Evolutionary conservation across 1,140 invertebrate genomes (phyloP), one percentile per base, ranked within the genome.

Genomic region (Diabrotica undecimpunctata): DNA sequence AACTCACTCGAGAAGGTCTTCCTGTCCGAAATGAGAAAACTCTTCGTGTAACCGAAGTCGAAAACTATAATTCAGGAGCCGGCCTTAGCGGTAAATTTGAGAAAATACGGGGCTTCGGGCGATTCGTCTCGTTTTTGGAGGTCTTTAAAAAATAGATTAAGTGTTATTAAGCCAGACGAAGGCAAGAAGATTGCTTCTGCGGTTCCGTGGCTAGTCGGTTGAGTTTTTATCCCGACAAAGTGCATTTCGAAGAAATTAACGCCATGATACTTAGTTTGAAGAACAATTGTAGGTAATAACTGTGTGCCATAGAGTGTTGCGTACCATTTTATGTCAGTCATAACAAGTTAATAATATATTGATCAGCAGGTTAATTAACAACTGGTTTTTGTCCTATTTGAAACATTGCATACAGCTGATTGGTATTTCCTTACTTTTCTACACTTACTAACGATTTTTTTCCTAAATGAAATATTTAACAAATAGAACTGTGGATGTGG

Each of bases 131-230:
- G 41, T 46, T 46, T 46, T 46, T 46, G 41, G 41, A 46, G 6
- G 41, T 46, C 41, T 46, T 46, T 46, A 46, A 46, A 46, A 46
- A 46, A 46, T 46, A 46, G 41, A 46, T 46, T 46, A 46, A 46
- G 41, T 46, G 41, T 46, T 46, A 46, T 46, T 46, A 46, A 46
- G n/a, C 41, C n/a, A 8, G n/a, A 46, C 41, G 41, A 46, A 10
- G 41, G 41, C 41, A 46, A 46, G 41, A 46, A 46, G 41, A 46
- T 46, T 46, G 41, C 41, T 46, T 46, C 41, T 46, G 41, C n/a
- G 5, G 41, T 46, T 46, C 41, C n/a, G 41, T 46, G 41, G 41
- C 8, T n/a, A 10, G 41, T 3, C 5, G 8, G 41, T 46, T 46
- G 8, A 8, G 41, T 46, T 46, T 46, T 8, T 46, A 46, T 46